These are phyloP conservation scores for Lindbergichthys nudifrons DNA, from an alignment of 2,797 vertebrate species.

Conservation along the genomic window DNA sequence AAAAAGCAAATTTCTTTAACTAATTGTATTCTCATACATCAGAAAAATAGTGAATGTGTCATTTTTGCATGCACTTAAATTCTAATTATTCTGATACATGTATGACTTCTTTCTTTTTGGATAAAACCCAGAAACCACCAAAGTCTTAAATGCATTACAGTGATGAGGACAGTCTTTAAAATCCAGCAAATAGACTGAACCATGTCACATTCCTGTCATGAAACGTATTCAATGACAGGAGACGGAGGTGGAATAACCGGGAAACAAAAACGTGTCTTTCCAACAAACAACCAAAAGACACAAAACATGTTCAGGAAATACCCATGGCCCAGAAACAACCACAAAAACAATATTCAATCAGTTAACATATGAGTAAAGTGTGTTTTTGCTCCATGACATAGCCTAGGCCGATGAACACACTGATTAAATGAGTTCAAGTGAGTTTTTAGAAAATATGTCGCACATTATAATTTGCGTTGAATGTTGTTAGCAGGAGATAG, in stretches of 20 bases:
- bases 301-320: slow-evolving; percentile 15
- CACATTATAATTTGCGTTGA: no score
- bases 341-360: neutral
- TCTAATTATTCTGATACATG: neutral
- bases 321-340: slow-evolving; percentile 9
- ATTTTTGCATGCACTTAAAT: neutral
- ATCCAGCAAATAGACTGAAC: slow-evolving; percentile 2
- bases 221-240: neutral
- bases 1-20: neutral
- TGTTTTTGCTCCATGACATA: slow-evolving; percentile 17
- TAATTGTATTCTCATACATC: neutral
- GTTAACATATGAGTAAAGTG: neutral
- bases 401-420: neutral
- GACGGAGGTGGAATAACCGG: no score
- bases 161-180: neutral
- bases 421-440: neutral
- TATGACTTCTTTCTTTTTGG: no score
- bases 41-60: neutral
- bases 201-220: neutral
- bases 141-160: neutral
- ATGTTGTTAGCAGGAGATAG: no score
- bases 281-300: no score
- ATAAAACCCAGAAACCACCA: neutral
- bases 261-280: neutral
- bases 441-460: no score